phyloP scores from a whole-genome alignment of 2,888 invertebrate genomes.

The Arge pagana region DNA sequence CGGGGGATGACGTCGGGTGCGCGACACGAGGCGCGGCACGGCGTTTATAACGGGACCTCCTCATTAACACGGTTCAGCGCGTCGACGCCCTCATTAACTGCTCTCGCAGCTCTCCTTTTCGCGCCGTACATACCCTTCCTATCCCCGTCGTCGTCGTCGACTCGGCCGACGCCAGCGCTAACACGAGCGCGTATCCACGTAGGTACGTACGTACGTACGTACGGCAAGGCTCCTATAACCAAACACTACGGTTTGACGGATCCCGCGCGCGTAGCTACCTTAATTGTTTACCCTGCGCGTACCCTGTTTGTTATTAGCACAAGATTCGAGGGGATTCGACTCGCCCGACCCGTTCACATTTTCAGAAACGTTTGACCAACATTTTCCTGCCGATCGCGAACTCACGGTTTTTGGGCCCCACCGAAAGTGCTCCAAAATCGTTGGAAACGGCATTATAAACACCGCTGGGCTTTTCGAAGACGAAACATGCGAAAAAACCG shows the following conservation, averaged over 20 bases:
- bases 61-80: slow-evolving; percentile 40
- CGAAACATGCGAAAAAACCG: no score
- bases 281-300: slow-evolving; percentile 36
- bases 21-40: no score
- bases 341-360: no score
- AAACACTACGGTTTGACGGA: slow-evolving; percentile 8
- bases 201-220: background rate
- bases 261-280: slow-evolving; percentile 19
- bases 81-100: slow-evolving; percentile 40
- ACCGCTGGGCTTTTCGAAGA: no score
- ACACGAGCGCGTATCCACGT: background rate
- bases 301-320: slow-evolving; percentile 38
- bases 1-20: background rate
- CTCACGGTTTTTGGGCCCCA: no score
- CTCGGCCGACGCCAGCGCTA: slow-evolving; percentile 8
- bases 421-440: no score
- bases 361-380: no score
- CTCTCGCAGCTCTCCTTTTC: slow-evolving; percentile 13
- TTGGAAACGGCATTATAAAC: no score
- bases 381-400: no score
- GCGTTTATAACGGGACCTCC: slow-evolving; percentile 25
- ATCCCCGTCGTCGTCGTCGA: background rate
- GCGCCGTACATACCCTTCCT: slow-evolving; percentile 3
- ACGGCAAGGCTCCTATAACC: background rate
- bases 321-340: slow-evolving; percentile 29